phyloP scores from a whole-genome alignment of 2,888 invertebrate genomes.

The Stenolophus ochropezus region DNA sequence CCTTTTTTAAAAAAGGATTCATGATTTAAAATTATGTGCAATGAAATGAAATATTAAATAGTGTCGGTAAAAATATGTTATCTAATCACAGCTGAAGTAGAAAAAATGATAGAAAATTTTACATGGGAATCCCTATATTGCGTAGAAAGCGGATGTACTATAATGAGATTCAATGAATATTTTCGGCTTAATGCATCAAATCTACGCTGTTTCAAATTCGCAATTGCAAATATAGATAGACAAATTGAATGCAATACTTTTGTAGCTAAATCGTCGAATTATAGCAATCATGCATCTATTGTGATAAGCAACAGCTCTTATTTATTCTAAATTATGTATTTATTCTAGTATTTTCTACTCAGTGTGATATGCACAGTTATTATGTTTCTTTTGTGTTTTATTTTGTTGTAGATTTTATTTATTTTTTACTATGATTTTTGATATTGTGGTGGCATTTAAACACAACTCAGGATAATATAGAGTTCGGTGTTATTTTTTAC shows the following conservation, averaged over 20 bases:
- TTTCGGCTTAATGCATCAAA: constrained; percentile 35
- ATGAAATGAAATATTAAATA: no score
- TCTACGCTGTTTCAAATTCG: constrained; percentile 24
- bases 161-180: constrained; percentile 23
- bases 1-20: no score
- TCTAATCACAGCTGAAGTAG: no score
- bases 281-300: constrained; percentile 50
- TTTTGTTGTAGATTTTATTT: constrained; percentile 25
- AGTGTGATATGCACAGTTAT: constrained; percentile 50
- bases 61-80: no score
- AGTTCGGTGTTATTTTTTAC: constrained; percentile 52
- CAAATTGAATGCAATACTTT: constrained; percentile 36
- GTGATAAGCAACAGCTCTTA: constrained; percentile 37
- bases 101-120: no score
- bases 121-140: no score
- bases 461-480: constrained; percentile 53
- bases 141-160: no score
- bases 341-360: constrained; percentile 5
- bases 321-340: constrained; percentile 49
- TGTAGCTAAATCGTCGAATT: constrained; percentile 26
- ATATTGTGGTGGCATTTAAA: constrained; percentile 52
- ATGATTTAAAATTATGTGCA: no score
- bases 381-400: constrained; percentile 20
- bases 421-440: constrained; percentile 27
- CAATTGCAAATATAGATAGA: constrained; percentile 34